These are phyloP conservation scores for Nothocercus nigrocapillus DNA, from an alignment of 2,113 vertebrate genomes.

Conservation along the genomic window DNA sequence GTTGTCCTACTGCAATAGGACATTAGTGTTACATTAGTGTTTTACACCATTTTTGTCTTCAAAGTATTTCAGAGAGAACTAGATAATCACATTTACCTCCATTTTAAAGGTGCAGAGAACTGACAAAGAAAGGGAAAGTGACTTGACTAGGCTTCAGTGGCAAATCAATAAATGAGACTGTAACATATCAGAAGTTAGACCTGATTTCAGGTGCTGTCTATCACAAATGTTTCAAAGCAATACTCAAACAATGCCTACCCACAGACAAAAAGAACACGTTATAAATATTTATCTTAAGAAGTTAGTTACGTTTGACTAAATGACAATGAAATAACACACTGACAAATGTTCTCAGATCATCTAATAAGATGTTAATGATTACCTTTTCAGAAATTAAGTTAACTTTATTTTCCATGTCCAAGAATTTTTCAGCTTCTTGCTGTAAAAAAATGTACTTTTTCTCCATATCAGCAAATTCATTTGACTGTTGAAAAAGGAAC, in stretches of 20 bases:
- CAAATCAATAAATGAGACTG: not conserved
- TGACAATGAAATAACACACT: not conserved
- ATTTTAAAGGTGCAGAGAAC: not conserved
- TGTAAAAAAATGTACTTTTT: constrained; percentile 82
- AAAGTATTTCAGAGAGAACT: not conserved
- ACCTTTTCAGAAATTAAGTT: constrained; percentile 89
- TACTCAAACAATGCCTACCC: not conserved
- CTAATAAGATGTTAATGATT: constrained; percentile 24
- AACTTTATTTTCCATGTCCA: constrained; percentile 83
- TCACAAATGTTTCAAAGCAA: not conserved
- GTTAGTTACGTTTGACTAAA: not conserved
- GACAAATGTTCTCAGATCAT: not conserved
- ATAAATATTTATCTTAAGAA: not conserved
- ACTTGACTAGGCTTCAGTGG: not conserved
- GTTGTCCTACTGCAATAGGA: not conserved
- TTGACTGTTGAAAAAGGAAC: constrained; percentile 86
- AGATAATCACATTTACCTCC: not conserved
- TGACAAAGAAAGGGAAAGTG: not conserved
- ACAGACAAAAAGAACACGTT: not conserved
- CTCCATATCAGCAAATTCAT: constrained; percentile 83
- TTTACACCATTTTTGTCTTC: not conserved
- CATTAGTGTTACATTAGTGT: no score
- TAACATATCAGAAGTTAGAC: not conserved
- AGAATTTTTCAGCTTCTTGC: constrained; percentile 76
- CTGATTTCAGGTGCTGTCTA: not conserved